Evolutionary conservation across 2,797 vertebrate species (phyloP).

Genomic region (Rhincodon typus): DNA sequence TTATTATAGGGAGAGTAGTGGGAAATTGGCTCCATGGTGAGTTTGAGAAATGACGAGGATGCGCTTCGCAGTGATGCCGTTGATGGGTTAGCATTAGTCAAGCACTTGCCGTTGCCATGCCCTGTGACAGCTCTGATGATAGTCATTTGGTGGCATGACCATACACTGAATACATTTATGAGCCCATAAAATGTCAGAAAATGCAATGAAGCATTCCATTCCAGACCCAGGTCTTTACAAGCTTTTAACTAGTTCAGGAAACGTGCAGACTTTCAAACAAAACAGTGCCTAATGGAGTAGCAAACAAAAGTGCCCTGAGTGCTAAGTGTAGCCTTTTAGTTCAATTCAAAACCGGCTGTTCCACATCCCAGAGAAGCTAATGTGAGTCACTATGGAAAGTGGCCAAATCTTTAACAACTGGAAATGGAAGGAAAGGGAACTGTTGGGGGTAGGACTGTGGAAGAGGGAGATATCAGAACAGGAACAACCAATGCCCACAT

Average conservation of each 20-base stretch:
- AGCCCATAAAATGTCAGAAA: conserved; percentile 68
- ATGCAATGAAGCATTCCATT: conserved; percentile 53
- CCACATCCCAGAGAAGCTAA: not conserved
- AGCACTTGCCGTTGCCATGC: conserved; percentile 63
- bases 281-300: not conserved
- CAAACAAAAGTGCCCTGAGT: no score
- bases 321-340: not conserved
- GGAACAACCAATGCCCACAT: not conserved
- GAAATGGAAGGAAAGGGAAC: not conserved
- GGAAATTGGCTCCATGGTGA: conserved; percentile 90
- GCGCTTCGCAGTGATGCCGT: conserved; percentile 67
- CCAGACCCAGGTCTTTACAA: conserved; percentile 50
- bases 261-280: not conserved
- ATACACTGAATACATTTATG: conserved; percentile 73
- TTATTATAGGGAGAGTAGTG: conserved; percentile 78
- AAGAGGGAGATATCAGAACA: not conserved
- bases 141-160: conserved; percentile 82
- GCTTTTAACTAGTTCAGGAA: conserved; percentile 40
- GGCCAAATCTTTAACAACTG: not conserved
- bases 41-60: conserved; percentile 86
- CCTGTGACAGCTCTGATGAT: conserved; percentile 86
- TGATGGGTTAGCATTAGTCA: conserved; percentile 83
- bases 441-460: not conserved
- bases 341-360: not conserved
- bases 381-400: not conserved